Percentiles rank a stretch among this genome's conserved stretches.
Evolutionary conservation across 2,888 invertebrate genomes (phyloP).

Genomic region (Rutpela maculata): DNA sequence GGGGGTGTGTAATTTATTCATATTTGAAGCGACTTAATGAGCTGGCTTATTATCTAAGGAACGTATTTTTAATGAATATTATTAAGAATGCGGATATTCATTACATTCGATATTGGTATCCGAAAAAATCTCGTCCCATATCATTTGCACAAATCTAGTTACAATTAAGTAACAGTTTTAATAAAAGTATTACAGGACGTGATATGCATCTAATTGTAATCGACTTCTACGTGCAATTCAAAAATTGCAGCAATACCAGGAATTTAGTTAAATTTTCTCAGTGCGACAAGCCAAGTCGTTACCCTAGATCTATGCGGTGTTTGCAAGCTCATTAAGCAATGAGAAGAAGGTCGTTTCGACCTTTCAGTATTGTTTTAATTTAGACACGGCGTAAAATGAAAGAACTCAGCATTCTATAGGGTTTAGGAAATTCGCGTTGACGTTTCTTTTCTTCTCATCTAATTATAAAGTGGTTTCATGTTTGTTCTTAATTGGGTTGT

Average conservation of each 20-base stretch:
- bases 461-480: constrained; percentile 20
- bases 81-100: too few relatives aligned
- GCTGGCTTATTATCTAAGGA: too few relatives aligned
- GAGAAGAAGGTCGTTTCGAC: constrained; percentile 27
- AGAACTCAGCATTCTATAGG: neutral
- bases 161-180: constrained; percentile 9
- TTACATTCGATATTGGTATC: neutral
- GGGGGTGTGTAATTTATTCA: too few relatives aligned
- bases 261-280: constrained; percentile 12
- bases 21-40: too few relatives aligned
- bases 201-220: constrained; percentile 19
- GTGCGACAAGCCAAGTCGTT: constrained; percentile 22
- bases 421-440: constrained; percentile 9
- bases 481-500: constrained; percentile 10
- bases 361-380: constrained; percentile 26
- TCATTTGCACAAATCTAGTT: neutral
- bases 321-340: constrained; percentile 25
- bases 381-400: neutral
- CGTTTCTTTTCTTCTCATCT: constrained; percentile 25
- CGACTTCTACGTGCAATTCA: constrained; percentile 8
- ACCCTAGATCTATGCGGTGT: constrained; percentile 20
- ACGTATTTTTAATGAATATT: too few relatives aligned
- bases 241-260: neutral
- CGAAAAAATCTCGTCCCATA: neutral
- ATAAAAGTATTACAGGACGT: neutral